Percentiles rank a stretch among this genome's conserved stretches.
These are phyloP conservation scores for Apomyelois bistriatella DNA, from an alignment of 2,888 invertebrate species.

Conservation along the genomic window DNA sequence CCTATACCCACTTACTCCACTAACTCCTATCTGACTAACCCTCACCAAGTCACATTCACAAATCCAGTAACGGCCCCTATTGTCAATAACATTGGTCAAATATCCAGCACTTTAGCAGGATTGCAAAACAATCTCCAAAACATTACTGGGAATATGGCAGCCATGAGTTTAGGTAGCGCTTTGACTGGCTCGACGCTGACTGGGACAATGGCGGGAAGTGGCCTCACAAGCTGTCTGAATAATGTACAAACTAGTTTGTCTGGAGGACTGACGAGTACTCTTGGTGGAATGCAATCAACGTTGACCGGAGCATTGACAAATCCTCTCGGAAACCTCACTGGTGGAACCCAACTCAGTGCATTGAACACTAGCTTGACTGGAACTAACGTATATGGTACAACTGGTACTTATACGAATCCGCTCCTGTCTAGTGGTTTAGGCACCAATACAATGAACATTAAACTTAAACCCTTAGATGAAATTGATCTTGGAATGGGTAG, in stretches of 20 bases:
- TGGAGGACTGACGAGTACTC: slow-evolving; percentile 60
- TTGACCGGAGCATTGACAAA: slow-evolving; percentile 66
- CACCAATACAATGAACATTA: slow-evolving; percentile 80
- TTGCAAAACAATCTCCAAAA: slow-evolving; percentile 72
- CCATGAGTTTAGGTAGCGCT: slow-evolving; percentile 62
- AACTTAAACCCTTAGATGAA: slow-evolving; percentile 86
- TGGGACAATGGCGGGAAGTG: slow-evolving; percentile 72
- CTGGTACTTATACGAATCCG: slow-evolving; percentile 83
- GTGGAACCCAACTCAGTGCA: slow-evolving; percentile 61
- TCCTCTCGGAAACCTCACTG: slow-evolving; percentile 60
- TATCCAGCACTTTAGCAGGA: slow-evolving; percentile 71
- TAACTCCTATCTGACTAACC: slow-evolving; percentile 63
- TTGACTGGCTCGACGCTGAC: slow-evolving; percentile 69
- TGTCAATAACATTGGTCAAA: slow-evolving; percentile 73
- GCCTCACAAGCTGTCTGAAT: slow-evolving; percentile 64
- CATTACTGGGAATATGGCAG: slow-evolving; percentile 64
- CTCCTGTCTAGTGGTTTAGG: slow-evolving; percentile 80
- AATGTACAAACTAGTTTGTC: slow-evolving; percentile 68
- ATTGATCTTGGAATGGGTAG: slow-evolving; percentile 83
- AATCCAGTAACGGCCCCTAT: slow-evolving; percentile 72
- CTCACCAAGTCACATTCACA: slow-evolving; percentile 77
- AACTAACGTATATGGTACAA: slow-evolving; percentile 59
- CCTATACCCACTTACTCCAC: slow-evolving; percentile 73
- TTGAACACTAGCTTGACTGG: slow-evolving; percentile 64
- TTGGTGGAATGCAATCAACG: slow-evolving; percentile 66